Conservation (phyloP, 2,888 invertebrate species). For the Onchidella celtica region DNA sequence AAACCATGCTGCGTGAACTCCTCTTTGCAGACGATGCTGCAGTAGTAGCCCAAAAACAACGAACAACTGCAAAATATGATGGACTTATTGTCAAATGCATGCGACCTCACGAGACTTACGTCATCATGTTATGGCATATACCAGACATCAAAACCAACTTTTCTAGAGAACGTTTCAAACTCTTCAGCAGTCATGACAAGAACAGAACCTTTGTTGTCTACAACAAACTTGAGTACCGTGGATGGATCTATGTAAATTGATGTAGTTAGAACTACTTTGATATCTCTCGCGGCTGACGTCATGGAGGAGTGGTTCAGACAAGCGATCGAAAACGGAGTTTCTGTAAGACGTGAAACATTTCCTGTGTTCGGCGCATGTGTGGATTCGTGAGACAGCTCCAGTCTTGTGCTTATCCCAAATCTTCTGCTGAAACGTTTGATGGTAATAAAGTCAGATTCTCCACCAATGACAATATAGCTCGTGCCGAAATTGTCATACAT, state of each 20-base stretch:
- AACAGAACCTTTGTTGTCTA: neutral
- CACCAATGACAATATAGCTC: neutral
- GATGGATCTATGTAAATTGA: slow-evolving; percentile 8
- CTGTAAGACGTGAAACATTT: no score
- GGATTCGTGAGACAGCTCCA: neutral
- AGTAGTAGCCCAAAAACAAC: no score
- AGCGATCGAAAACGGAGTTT: neutral
- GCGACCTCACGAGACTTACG: no score
- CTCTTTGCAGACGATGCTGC: no score
- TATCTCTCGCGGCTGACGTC: neutral
- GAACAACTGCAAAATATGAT: no score
- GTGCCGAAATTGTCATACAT: neutral
- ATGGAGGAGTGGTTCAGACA: neutral
- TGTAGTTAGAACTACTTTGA: neutral
- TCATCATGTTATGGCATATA: neutral
- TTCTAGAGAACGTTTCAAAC: no score
- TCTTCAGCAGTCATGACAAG: neutral
- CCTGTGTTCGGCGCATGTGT: no score
- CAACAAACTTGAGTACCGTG: neutral
- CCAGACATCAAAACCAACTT: slow-evolving; percentile 5
- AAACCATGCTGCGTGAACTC: no score
- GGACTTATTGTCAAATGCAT: no score
- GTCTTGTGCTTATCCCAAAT: neutral
- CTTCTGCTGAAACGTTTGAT: slow-evolving; percentile 9
- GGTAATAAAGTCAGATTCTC: neutral